Percentiles rank a stretch among this genome's conserved stretches.
phyloP scores from a whole-genome alignment of 2,888 invertebrate genomes.

The Synergus gifuensis region DNA sequence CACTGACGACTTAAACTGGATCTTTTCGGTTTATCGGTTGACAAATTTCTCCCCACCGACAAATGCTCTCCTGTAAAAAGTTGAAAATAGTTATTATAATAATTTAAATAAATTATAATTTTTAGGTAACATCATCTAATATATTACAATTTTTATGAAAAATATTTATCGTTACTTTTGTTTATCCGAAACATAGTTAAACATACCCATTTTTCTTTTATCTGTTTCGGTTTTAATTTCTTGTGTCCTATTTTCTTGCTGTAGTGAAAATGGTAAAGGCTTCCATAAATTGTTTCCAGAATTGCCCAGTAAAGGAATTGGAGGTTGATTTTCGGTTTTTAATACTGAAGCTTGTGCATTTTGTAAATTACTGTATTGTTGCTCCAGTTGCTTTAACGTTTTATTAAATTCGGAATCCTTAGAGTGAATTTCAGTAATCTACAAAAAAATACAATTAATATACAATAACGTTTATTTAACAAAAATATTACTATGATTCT shows the following conservation, averaged over 20 bases:
- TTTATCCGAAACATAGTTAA: not conserved
- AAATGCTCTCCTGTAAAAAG: not conserved
- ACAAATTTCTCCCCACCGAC: not conserved
- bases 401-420: conserved; percentile 56
- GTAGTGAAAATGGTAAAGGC: not conserved
- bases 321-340: conserved; percentile 47
- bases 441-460: conserved; percentile 19
- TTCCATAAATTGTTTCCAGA: not conserved
- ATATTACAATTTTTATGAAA: not conserved
- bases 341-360: conserved; percentile 59
- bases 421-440: conserved; percentile 63
- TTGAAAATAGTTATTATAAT: not conserved
- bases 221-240: conserved; percentile 44
- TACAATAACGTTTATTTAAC: not conserved
- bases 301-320: not conserved
- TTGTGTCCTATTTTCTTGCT: conserved; percentile 4
- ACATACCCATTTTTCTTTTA: conserved; percentile 43
- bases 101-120: not conserved
- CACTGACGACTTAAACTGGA: not conserved
- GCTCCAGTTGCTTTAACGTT: conserved; percentile 64
- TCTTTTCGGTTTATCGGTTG: conserved; percentile 14
- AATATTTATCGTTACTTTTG: not conserved
- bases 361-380: conserved; percentile 62
- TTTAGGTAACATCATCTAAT: not conserved
- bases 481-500: not conserved